Base-by-base conservation (phyloP, 2,888 invertebrate species). In the Netelia melanura region DNA sequence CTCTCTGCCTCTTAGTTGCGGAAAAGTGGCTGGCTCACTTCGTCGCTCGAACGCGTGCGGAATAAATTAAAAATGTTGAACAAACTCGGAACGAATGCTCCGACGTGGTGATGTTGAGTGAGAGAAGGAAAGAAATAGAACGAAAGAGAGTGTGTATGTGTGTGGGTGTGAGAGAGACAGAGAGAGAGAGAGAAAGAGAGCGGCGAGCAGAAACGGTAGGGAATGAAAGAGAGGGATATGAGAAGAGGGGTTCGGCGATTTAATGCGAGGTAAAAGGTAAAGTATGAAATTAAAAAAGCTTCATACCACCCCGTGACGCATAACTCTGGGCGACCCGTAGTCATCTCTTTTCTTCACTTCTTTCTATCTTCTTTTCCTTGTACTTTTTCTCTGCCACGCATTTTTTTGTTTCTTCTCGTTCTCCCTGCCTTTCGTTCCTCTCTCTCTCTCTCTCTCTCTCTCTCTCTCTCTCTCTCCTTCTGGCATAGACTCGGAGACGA, bases 251-350 rank as follows among this genome's bases (percentile, higher is more conserved):
- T 62, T 71, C 52, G 56, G 71, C 65, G 76, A 79, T 79, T 75
- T 64, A 79, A 71, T 54, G 56, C 76, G 70, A 82, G 76, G 79
- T 38, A 78, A 71, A 81, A 65, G 58, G 74, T 43, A 81, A 85
- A 78, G 81, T 85, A 81, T 81, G 78, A 84, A 84, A 84, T 81
- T 81, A 81, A 84, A 84, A 84, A 85, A 85, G 74, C 81, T 81
- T 74, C 81, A 54, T 64, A 56, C 64, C 75, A 74, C 64, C 84
- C 78, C 65, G 81, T 75, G 78, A 81, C 81, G 81, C 84, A 81
- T 79, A 78, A 79, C 70, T 75, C 65, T 78, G 74, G 48, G 25
- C 52, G 56, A 85, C 64, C 43, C 52, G 25, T 54, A 56, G 74
- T 74, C 62, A 56, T 64, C 75, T 65, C 23, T 77, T 70, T 56